Percentiles rank a stretch among this genome's conserved stretches.
Evolutionary conservation across 1,140 invertebrate genomes (phyloP).

Genomic region (Archivesica marissinica): DNA sequence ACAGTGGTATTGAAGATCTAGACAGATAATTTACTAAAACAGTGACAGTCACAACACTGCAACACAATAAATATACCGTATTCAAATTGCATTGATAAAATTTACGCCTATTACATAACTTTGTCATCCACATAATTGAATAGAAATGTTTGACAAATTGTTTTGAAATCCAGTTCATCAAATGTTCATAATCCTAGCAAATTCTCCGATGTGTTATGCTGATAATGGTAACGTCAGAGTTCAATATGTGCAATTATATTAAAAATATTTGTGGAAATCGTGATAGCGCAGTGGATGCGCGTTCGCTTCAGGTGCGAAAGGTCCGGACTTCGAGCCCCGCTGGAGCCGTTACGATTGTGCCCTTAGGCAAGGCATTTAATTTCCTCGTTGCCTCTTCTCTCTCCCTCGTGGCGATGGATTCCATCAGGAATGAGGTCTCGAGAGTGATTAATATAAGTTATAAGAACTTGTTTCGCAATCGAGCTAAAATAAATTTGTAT

Average conservation of each 20-base stretch:
- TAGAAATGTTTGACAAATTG: slow-evolving; percentile 23
- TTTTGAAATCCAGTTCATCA: slow-evolving; percentile 7
- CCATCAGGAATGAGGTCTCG: no score
- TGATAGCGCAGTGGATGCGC: no score
- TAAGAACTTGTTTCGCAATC: no score
- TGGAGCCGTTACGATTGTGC: no score
- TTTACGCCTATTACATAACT: slow-evolving; percentile 7
- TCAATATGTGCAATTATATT: slow-evolving; percentile 2
- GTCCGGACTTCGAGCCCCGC: no score
- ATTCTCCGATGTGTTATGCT: background rate
- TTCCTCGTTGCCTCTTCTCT: no score
- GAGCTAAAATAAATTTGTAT: no score
- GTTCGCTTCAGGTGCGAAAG: no score
- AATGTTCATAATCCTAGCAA: slow-evolving; percentile 14
- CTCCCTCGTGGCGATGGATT: no score
- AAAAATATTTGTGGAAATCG: no score
- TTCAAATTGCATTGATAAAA: background rate
- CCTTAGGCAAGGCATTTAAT: no score
- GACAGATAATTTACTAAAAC: slow-evolving; percentile 16
- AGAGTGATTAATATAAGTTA: no score
- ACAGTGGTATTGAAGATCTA: background rate
- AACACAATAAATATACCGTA: background rate
- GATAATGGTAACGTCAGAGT: background rate
- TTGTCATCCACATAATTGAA: background rate
- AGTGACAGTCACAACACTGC: slow-evolving; percentile 15